Percentiles rank a stretch among this genome's conserved stretches.
Conservation (phyloP, 2,797 vertebrate species). For the Delichon dasypus region DNA sequence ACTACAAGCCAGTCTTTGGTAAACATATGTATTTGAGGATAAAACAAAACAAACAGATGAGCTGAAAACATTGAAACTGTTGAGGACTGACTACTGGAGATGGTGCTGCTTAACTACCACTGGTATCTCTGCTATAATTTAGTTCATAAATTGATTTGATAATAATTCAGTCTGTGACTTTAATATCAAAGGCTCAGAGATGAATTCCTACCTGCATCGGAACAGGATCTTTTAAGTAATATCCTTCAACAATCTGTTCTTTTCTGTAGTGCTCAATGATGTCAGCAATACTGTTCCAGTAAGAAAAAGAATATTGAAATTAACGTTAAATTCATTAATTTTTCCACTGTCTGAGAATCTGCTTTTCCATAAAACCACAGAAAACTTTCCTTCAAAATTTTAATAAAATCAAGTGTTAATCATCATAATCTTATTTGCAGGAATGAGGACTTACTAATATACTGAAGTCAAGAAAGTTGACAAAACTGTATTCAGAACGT, state of each 20-base stretch:
- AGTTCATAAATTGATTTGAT: background rate
- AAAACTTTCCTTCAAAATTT: background rate
- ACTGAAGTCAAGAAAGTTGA: constrained; percentile 1
- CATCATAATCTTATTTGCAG: background rate
- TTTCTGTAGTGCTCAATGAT: constrained; percentile 98
- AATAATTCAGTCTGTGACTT: background rate
- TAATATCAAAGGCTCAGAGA: background rate
- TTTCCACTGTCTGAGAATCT: background rate
- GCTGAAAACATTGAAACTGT: background rate
- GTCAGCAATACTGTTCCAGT: constrained; percentile 90
- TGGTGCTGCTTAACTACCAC: background rate
- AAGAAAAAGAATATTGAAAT: constrained; percentile 40
- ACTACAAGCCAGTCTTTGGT: background rate
- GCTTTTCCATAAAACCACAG: background rate
- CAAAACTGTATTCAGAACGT: background rate
- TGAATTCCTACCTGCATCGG: constrained; percentile 87
- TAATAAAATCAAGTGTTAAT: constrained; percentile 7
- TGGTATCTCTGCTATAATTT: background rate
- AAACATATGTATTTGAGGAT: background rate
- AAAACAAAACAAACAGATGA: background rate
- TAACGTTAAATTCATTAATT: background rate
- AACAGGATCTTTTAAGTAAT: constrained; percentile 94
- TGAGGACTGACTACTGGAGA: background rate
- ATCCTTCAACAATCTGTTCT: constrained; percentile 98
- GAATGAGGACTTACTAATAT: background rate